Evolutionary conservation across 2,113 vertebrate species (phyloP).

Genomic region (Clarias batrachus): DNA sequence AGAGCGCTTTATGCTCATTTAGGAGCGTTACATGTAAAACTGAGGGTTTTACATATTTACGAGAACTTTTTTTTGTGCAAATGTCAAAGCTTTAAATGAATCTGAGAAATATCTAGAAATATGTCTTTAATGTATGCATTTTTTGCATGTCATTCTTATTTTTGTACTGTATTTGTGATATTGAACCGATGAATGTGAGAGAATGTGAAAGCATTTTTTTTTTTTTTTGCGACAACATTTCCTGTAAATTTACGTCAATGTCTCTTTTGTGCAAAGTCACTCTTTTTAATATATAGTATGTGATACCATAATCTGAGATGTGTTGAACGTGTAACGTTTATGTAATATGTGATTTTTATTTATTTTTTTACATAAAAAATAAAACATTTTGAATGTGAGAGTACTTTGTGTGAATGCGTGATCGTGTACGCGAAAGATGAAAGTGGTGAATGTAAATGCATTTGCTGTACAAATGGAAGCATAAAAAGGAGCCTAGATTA

Average conservation of each 20-base stretch:
- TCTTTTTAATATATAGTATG: background rate
- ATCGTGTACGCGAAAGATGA: background rate
- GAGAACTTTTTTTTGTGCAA: background rate
- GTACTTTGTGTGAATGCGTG: background rate
- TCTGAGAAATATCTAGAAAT: background rate
- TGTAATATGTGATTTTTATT: too few relatives aligned
- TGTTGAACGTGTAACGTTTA: too few relatives aligned
- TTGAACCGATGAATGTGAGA: background rate
- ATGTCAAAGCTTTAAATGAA: background rate
- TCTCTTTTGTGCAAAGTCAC: background rate
- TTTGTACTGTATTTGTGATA: background rate
- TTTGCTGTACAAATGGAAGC: background rate
- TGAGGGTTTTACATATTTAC: background rate
- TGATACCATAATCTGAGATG: background rate
- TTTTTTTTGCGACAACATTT: background rate
- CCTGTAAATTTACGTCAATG: background rate
- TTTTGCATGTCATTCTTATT: background rate
- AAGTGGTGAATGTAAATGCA: background rate
- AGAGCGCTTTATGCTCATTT: background rate
- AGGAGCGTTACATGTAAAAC: too few relatives aligned
- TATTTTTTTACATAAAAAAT: too few relatives aligned
- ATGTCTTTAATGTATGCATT: background rate
- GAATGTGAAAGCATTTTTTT: background rate
- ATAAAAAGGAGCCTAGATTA: background rate
- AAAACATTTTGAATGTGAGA: background rate